Base-by-base conservation (phyloP, 2,113 vertebrate genomes). In the Origma solitaria region DNA sequence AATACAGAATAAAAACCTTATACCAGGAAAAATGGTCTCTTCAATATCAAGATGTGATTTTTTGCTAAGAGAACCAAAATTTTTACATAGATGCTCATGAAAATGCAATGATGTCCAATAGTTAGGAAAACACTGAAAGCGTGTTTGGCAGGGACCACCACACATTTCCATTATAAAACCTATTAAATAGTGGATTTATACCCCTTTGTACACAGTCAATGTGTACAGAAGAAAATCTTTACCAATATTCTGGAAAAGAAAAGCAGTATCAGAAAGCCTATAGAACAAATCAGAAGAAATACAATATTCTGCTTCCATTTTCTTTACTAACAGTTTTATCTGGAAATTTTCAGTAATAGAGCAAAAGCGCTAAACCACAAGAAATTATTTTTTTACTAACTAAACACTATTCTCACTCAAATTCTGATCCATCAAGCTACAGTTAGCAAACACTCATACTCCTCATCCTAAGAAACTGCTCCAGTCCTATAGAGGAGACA, bases 1-100 rank as follows among this genome's bases (percentile, higher is more conserved):
- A 95, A 86, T 35, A 82, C 1, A 70, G 65, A 88, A 80, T 49
- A 86, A 79, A 86, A 94, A 91, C 37, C 38, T 80, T 66, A n/a
- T 27, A 58, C 25, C 62, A 4, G 6, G 13, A 61, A 93, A 93
- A 93, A 86, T 47, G 9, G 17, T 40, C 27, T 85, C 56, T 72
- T 78, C 27, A 71, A 50, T 70, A 65, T 47, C 7, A 88, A 60
- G 47, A 19, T 70, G 16, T 10, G 23, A 0, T 0, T 16, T 22
- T 96, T 65, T 94, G 31, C 65, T 57, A 91, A 78, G 17, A 92
- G 33, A 90, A 70, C 13, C 30, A 94, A 70, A 83, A 62, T 42
- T 76, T 88, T 86, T 88, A 53, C 25, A 14, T 8, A 82, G 17
- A 24, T 1, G 3, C 19, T 51, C 6, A 53, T n/a, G 50, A 71